phyloP scores from a whole-genome alignment of 1,140 invertebrate genomes.

The Nautilus pompilius region DNA sequence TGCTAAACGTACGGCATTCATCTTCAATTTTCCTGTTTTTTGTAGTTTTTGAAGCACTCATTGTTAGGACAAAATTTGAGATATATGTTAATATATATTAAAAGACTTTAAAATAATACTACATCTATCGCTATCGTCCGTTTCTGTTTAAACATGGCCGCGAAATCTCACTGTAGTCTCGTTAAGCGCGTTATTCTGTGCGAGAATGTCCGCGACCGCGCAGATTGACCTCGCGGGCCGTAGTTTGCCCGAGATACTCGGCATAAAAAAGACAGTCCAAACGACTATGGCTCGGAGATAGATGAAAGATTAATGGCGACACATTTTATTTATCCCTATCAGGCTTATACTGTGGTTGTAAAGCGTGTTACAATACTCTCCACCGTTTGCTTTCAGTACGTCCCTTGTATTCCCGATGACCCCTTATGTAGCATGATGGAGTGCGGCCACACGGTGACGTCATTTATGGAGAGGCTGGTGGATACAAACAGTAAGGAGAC shows the following conservation, averaged over 20 bases:
- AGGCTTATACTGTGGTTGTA: neutral
- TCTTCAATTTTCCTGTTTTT: too few species aligned
- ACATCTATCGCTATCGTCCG: too few species aligned
- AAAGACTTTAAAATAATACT: too few species aligned
- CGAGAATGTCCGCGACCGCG: too few species aligned
- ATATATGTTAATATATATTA: too few species aligned
- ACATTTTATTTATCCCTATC: neutral
- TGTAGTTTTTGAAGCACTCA: too few species aligned
- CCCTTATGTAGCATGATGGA: constrained; percentile 51
- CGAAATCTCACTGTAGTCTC: too few species aligned
- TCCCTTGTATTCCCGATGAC: constrained; percentile 36
- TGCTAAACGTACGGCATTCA: too few species aligned
- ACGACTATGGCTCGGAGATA: neutral
- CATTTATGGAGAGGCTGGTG: constrained; percentile 34
- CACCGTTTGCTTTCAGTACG: constrained; percentile 31
- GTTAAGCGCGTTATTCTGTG: too few species aligned
- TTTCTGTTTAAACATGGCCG: too few species aligned
- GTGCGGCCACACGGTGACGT: constrained; percentile 35
- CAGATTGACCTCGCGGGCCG: neutral
- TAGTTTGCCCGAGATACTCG: neutral
- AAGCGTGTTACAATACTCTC: too few species aligned
- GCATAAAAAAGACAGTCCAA: neutral
- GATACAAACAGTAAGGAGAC: constrained; percentile 15
- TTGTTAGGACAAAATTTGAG: too few species aligned
- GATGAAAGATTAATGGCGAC: neutral